Conservation (phyloP, 2,888 invertebrate genomes). For the Eilema caniola region DNA sequence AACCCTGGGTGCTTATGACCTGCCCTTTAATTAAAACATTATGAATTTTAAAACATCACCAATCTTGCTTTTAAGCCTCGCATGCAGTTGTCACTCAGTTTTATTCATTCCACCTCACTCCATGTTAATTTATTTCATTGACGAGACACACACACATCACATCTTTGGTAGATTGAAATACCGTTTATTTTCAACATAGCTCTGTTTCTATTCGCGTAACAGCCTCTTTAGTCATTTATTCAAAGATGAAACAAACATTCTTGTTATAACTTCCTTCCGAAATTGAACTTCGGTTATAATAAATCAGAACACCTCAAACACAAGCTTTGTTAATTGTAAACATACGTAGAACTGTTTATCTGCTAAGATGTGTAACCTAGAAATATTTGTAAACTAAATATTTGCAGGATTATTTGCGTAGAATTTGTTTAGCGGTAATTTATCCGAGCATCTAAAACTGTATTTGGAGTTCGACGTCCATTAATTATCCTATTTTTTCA, state of each 20-base stretch:
- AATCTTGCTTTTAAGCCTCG: too few species aligned
- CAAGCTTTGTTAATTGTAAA: slow-evolving; percentile 3
- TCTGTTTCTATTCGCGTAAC: slow-evolving; percentile 10
- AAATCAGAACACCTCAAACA: slow-evolving; percentile 15
- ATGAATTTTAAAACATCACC: too few species aligned
- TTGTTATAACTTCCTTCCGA: slow-evolving; percentile 40
- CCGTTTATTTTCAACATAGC: neutral
- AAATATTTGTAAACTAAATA: neutral
- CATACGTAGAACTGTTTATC: slow-evolving; percentile 4
- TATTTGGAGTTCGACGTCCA: too few species aligned
- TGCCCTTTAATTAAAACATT: too few species aligned
- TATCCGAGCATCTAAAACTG: too few species aligned
- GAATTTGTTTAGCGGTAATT: too few species aligned
- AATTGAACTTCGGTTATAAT: slow-evolving; percentile 3
- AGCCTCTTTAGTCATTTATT: slow-evolving; percentile 7
- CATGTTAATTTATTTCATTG: too few species aligned
- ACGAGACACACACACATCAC: too few species aligned
- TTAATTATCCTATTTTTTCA: too few species aligned
- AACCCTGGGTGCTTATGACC: too few species aligned
- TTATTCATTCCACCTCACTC: too few species aligned
- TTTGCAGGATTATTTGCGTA: neutral
- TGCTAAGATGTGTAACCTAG: neutral
- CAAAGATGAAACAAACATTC: slow-evolving; percentile 28
- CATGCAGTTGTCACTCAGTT: too few species aligned
- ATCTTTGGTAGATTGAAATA: neutral